Evolutionary conservation across 1,140 invertebrate species (phyloP).

Genomic region (Achroia grisella): DNA sequence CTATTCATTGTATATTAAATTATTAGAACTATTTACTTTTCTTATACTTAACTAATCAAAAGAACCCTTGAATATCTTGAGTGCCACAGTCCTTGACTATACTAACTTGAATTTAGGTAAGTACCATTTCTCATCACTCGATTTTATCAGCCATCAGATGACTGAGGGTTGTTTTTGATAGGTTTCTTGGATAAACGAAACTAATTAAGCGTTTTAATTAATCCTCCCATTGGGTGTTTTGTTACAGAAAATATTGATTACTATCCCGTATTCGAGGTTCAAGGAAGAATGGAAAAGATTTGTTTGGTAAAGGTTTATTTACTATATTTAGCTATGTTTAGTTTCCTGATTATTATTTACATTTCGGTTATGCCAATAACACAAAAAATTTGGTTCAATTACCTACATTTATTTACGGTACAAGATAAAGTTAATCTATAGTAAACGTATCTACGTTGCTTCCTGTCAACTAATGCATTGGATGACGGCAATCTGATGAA

Average conservation of each 20-base stretch:
- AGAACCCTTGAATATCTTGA: no score
- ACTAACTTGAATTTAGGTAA: constrained; percentile 17
- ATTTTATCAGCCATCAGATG: constrained; percentile 43
- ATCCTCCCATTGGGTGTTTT: constrained; percentile 53
- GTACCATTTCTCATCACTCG: constrained; percentile 28
- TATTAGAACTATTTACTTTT: no score
- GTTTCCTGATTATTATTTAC: no score
- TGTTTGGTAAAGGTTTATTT: neutral
- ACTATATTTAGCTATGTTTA: neutral
- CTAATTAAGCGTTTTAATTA: constrained; percentile 68
- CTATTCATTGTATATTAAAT: no score
- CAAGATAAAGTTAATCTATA: no score
- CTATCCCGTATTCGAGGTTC: constrained; percentile 9
- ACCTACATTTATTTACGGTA: no score
- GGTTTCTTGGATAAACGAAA: constrained; percentile 58
- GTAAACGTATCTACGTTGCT: no score
- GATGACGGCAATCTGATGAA: no score
- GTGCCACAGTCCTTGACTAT: neutral
- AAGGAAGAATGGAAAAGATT: constrained; percentile 6
- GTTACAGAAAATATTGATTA: constrained; percentile 57
- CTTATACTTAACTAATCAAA: no score
- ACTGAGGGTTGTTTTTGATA: constrained; percentile 48
- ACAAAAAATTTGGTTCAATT: no score
- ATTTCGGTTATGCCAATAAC: no score
- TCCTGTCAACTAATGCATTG: no score